These are phyloP conservation scores for Falco punctatus DNA, from an alignment of 2,113 vertebrate species.

Conservation along the genomic window DNA sequence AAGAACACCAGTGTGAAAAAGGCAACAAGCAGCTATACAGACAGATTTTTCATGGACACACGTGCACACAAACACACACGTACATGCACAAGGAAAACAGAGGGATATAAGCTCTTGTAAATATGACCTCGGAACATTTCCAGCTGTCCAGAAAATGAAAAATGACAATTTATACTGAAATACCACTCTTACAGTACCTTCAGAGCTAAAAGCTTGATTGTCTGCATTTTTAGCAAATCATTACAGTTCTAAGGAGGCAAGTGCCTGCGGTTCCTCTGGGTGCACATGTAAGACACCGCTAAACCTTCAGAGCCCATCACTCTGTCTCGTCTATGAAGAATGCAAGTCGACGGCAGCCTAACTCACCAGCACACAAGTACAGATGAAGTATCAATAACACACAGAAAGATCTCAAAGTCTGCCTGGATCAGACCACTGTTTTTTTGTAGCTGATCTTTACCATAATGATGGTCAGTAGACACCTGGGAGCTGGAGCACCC, in stretches of 20 bases:
- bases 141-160: background rate
- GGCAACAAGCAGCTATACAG: background rate
- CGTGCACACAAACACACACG: accelerated
- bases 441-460: background rate
- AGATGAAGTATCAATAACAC: background rate
- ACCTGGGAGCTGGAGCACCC: background rate
- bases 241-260: accelerated
- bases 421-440: background rate
- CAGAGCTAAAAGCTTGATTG: background rate
- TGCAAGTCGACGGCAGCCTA: background rate
- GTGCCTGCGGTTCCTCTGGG: background rate
- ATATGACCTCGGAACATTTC: background rate
- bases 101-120: background rate
- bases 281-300: accelerated
- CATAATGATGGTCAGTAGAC: background rate
- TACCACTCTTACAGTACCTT: background rate
- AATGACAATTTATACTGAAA: background rate
- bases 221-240: background rate
- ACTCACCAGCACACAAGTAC: background rate
- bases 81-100: background rate
- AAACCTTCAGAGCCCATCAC: background rate
- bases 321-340: background rate
- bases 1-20: background rate
- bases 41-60: background rate
- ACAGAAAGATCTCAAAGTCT: background rate